phyloP scores from a whole-genome alignment of 2,888 invertebrate genomes.

The Agonum fuliginosum region DNA sequence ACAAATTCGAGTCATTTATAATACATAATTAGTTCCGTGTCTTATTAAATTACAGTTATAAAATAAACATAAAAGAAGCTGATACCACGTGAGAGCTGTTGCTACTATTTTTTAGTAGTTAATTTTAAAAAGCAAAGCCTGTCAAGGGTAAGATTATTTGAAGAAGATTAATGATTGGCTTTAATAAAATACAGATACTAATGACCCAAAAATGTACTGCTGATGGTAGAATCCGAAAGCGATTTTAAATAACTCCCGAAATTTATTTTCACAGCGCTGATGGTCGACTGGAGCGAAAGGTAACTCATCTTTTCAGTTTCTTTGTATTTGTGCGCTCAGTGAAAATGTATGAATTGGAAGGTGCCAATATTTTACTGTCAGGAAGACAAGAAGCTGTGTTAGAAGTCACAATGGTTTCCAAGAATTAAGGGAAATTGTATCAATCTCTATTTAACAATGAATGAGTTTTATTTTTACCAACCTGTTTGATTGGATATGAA shows the following conservation, averaged over 20 bases:
- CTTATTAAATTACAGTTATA: slow-evolving; percentile 52
- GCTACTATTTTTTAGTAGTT: slow-evolving; percentile 50
- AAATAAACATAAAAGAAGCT: slow-evolving; percentile 43
- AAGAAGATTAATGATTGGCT: slow-evolving; percentile 41
- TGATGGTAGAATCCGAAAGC: slow-evolving; percentile 13
- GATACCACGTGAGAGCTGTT: slow-evolving; percentile 26
- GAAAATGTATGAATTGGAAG: too few species aligned
- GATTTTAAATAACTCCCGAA: not conserved
- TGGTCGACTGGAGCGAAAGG: too few species aligned
- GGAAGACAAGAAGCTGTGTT: too few species aligned
- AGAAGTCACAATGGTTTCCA: too few species aligned
- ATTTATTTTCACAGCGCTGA: too few species aligned
- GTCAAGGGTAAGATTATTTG: slow-evolving; percentile 36
- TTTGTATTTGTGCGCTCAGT: too few species aligned
- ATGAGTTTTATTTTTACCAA: too few species aligned
- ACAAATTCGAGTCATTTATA: slow-evolving; percentile 48
- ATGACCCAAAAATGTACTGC: slow-evolving; percentile 23
- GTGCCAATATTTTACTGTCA: too few species aligned
- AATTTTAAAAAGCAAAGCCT: slow-evolving; percentile 45
- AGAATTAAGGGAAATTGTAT: too few species aligned
- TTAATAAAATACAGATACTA: slow-evolving; percentile 48
- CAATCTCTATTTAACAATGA: too few species aligned
- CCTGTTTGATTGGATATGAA: too few species aligned
- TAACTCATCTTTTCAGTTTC: too few species aligned
- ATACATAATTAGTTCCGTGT: slow-evolving; percentile 45